Conservation (phyloP, 1,140 invertebrate species). For the Halictus rubicundus region DNA sequence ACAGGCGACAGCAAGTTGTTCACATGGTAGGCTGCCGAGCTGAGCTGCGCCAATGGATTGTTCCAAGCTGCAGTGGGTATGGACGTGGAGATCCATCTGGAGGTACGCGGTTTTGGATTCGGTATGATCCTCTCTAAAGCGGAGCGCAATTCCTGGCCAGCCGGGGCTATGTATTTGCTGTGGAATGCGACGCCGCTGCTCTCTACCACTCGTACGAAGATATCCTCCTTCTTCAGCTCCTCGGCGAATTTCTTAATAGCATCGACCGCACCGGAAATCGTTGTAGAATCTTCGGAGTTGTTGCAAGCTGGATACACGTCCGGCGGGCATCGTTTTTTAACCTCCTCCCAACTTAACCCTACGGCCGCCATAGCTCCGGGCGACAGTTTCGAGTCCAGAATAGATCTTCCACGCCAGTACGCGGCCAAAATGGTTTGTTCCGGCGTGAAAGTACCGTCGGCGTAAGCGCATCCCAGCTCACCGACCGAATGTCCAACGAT, state of each 20-base stretch:
- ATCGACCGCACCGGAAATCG: slow-evolving; percentile 92
- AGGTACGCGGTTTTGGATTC: slow-evolving; percentile 88
- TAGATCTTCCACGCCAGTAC: slow-evolving; percentile 94
- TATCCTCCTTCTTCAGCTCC: slow-evolving; percentile 87
- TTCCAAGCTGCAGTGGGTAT: slow-evolving; percentile 93
- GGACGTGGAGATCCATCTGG: slow-evolving; percentile 95
- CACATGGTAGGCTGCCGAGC: slow-evolving; percentile 96
- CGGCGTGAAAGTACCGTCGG: slow-evolving; percentile 94
- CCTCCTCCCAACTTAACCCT: slow-evolving; percentile 94
- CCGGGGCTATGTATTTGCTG: slow-evolving; percentile 93
- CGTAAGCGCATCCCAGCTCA: slow-evolving; percentile 97
- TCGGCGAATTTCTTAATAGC: slow-evolving; percentile 87
- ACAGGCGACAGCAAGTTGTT: slow-evolving; percentile 96
- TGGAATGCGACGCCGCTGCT: slow-evolving; percentile 96
- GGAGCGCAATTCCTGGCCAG: slow-evolving; percentile 89
- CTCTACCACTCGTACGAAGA: slow-evolving; percentile 94
- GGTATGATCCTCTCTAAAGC: slow-evolving; percentile 91
- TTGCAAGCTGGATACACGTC: slow-evolving; percentile 94
- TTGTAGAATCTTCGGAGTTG: slow-evolving; percentile 95
- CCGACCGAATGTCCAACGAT: slow-evolving; percentile 98
- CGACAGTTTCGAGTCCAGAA: slow-evolving; percentile 88
- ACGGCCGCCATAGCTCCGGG: slow-evolving; percentile 90
- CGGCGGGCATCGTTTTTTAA: slow-evolving; percentile 86
- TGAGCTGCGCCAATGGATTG: slow-evolving; percentile 87
- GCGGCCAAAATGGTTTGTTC: slow-evolving; percentile 96